Base-by-base conservation (phyloP, 2,888 invertebrate genomes). In the Sylvicola cinctus region DNA sequence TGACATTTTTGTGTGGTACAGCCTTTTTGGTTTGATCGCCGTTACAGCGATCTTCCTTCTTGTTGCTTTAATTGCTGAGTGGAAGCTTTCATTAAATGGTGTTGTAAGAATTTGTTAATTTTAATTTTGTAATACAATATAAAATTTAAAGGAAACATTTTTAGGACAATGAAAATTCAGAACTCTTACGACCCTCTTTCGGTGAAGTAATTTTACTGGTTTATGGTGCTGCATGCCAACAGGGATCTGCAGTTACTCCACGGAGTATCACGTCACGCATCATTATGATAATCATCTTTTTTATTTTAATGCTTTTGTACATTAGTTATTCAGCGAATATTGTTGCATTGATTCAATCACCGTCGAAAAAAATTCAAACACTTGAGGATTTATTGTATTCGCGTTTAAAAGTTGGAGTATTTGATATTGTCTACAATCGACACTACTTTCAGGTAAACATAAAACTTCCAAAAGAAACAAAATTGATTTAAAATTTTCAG, bases 161-260 rank as follows among this genome's bases (percentile, higher is more conserved):
- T n/a, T 16, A 35, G 31, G n/a, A 34, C 17, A 15, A 4, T 14
- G 12, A 29, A 29, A 46, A 56, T 43, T 38, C 58, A 5, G 53
- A 57, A 12, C 41, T 60, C n/a, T 44, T 63, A 27, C 54, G 58
- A 38, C 58, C 64, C 1, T 52, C 61, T 32, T 35, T 55, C 16
- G 48, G 59, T 29, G 72, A 73, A 42, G 55, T 66, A 13, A 45
- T 65, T 3, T 45, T 71, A 30, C 53, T 70, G 31, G 60, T 72
- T 29, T 55, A 67, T 39, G 71, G 70, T 3, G 69, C 70, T 7
- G 57, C 67, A 12, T 69, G 69, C 40, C 74, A 74, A 48, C 74
- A 74, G 61, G 73, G 73, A 29, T 45, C 44, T 6, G 30, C 42
- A 8, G 39, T 41, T 7, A 38, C 40, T 6, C 46, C 48, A 7